Base-by-base conservation (phyloP, 1,140 invertebrate genomes). In the Pachyrhynchus sulphureomaculatus region DNA sequence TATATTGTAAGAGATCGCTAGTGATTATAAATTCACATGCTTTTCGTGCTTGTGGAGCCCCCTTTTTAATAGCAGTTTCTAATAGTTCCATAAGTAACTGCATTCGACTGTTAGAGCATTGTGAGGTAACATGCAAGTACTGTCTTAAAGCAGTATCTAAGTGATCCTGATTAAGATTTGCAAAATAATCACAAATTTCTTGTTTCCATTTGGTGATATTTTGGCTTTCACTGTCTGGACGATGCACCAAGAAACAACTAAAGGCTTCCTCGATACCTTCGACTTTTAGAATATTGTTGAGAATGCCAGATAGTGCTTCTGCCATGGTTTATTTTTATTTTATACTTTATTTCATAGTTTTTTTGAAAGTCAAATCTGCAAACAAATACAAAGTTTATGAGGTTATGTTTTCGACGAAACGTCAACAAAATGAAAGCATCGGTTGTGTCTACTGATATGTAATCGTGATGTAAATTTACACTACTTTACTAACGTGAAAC, bases 211-310 rank as follows among this genome's bases (percentile, higher is more conserved):
- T 70, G 36, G 80, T 72, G 24, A 86, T 78, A 71, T 86, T 89
- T 60, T 86, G 84, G 66, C 79, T 80, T 72, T 92, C 85, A 39
- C 80, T 79, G 33, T 86, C 84, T 23, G 83, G 77, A 63, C 87
- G 85, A 66, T 92, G 86, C 0, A 91, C 86, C 29, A 94, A 79
- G 69, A 90, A 91, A 68, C 88, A 90, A 75, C 88, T 89, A 68
- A 95, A 95, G 0, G 89, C 89, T 77, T 93, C 91, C 72, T 94
- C 91, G 37, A 94, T 86, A 1, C 85, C 80, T 72, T 94, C 90
- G 2, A 91, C 88, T 77, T 83, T 86, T 88, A 88, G 75, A 72
- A 89, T 84, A 62, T 87, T 84, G 67, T 84, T 85, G 5, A 89
- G 79, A 63, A 88, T 83, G 66, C 74, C 82, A 6, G 80, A 75